A percentile compares a stretch with the other conserved stretches of the same genome.
These are phyloP conservation scores for Temnothorax longispinosus DNA, from an alignment of 1,140 invertebrate species.

Conservation along the genomic window DNA sequence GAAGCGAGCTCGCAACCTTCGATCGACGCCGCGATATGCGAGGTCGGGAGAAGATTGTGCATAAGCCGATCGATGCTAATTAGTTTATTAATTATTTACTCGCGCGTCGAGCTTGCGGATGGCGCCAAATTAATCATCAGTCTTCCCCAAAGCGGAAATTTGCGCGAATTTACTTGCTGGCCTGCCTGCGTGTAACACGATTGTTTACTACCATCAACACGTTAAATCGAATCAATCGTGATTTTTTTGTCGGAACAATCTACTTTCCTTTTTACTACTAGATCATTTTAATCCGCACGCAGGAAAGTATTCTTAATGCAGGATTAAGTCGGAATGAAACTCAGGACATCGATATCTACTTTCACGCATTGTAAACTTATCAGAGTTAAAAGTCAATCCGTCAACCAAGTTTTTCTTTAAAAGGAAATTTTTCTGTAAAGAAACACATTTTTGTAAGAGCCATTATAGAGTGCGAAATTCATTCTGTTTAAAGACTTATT, in stretches of 20 bases:
- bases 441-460: background rate
- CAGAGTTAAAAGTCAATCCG: background rate
- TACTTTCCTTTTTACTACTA: no score
- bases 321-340: background rate
- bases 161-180: background rate
- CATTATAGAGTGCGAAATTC: slow-evolving; percentile 1
- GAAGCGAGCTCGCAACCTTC: background rate
- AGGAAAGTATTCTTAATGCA: background rate
- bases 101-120: slow-evolving; percentile 20
- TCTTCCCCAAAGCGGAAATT: slow-evolving; percentile 15
- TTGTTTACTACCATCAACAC: background rate
- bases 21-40: slow-evolving; percentile 10
- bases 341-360: background rate
- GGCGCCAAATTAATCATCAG: slow-evolving; percentile 38
- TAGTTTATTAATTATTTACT: slow-evolving; percentile 52
- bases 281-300: background rate
- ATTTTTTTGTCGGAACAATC: background rate
- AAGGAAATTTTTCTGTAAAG: background rate
- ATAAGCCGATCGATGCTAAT: slow-evolving; percentile 50
- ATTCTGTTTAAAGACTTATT: background rate
- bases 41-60: slow-evolving; percentile 11
- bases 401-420: background rate
- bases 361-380: background rate
- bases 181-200: background rate
- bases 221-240: background rate